Base-by-base conservation (phyloP, 1,140 invertebrate species). In the Sogatella furcifera region DNA sequence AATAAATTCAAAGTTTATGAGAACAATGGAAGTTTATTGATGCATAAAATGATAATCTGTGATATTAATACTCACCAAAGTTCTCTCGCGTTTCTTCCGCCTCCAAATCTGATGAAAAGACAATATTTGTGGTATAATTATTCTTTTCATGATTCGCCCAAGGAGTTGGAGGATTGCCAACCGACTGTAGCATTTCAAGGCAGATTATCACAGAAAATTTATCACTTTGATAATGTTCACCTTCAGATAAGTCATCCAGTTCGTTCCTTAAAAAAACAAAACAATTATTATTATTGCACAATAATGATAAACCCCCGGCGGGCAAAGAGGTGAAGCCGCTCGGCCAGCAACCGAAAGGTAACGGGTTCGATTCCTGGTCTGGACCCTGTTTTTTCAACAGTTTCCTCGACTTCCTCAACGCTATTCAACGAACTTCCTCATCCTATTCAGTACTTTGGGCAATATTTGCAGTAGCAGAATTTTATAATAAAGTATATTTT, bases 51-150 rank as follows among this genome's bases (percentile, higher is more conserved):
- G 34, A 38, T 38, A 10, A 38, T 31, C 31, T 31, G 34, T 38
- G 34, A 31, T 31, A 42, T 43, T 57, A 53, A 28, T 54, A 67
- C 65, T 62, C 65, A 70, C 84, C 82, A 70, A 90, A 91, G 66
- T 86, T 89, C 64, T 91, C 88, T 11, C 88, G 75, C 64, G 84
- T 85, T 71, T 92, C 89, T 52, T 91, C 87, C 72, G 86, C 84
- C 73, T 96, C 93, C 41, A 92, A 75, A 59, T 84, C 84, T 1
- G 84, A 86, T 14, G 84, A 84, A 70, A 95, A 95, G 0, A 95
- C 71, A 4, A 84, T 75, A 61, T 80, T 75, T 57, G 85, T 73
- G 68, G 80, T 73, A 1, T 85, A 73, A 52, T 70, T 70, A 11
- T 74, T 68, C 1, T 77, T 71, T 59, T 77, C 75, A 65, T 84